These are phyloP conservation scores for Parus major DNA, from an alignment of 2,113 vertebrate species.

Conservation along the genomic window DNA sequence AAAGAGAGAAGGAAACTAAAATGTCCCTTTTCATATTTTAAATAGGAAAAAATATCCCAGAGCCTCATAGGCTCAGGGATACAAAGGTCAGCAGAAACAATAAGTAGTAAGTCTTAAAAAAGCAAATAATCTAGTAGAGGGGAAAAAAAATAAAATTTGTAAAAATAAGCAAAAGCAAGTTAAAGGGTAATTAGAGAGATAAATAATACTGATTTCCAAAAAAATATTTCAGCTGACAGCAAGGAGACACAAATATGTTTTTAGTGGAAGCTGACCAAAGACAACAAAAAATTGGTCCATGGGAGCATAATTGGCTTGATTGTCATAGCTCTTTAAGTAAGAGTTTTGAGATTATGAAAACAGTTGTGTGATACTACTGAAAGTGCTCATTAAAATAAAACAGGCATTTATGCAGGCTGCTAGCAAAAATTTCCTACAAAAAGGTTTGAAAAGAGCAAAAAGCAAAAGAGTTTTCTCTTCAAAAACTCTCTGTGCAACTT, in stretches of 20 bases:
- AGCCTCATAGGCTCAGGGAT: not conserved
- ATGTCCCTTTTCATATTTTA: not conserved
- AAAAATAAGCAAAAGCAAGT: slow-evolving; percentile 50
- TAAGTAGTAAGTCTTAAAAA: slow-evolving; percentile 36
- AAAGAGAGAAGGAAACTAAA: not conserved
- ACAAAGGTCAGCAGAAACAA: slow-evolving; percentile 19
- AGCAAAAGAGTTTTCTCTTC: not conserved
- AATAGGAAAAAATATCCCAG: slow-evolving; percentile 18
- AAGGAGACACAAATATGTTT: slow-evolving; percentile 26
- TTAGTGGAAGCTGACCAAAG: slow-evolving; percentile 42
- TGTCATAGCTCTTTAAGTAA: slow-evolving; percentile 20
- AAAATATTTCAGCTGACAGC: not conserved
- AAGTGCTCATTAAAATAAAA: not conserved
- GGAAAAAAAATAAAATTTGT: not conserved
- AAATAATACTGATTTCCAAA: slow-evolving; percentile 29
- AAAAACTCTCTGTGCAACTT: not conserved
- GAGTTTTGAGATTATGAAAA: not conserved
- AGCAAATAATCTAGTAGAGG: not conserved
- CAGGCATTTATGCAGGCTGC: not conserved
- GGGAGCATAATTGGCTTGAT: slow-evolving; percentile 1
- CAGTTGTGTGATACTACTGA: not conserved
- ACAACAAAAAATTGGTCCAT: slow-evolving; percentile 32
- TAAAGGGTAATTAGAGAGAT: slow-evolving; percentile 43
- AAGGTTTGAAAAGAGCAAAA: too few species aligned
- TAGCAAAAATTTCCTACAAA: not conserved